Base-by-base conservation (phyloP, 1,140 invertebrate genomes). In the Drosophila lacertosa region DNA sequence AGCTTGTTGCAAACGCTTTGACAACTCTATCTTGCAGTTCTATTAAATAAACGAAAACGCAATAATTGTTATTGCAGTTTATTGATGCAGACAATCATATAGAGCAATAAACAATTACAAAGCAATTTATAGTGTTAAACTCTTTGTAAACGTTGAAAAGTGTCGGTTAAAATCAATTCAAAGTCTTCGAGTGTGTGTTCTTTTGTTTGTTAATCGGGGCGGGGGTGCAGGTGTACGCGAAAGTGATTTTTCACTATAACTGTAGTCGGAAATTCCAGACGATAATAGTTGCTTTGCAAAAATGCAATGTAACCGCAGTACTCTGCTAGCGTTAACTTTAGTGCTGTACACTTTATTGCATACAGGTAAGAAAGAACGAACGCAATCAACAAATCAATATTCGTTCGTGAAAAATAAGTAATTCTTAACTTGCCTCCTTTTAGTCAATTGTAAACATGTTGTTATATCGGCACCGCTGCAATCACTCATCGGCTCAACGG, bases 381-480 rank as follows among this genome's bases (percentile, higher is more conserved):
- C 29, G 7, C 10, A 15, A 48, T 13, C 5, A 29, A 10, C 26
- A 22, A 64, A 68, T 78, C 75, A 53, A 78, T 74, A 59, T 33
- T 29, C 16, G 11, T 1, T 16, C 2, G 26, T 24, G 18, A 9
- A 15, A 55, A 48, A 1, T 45, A 37, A 64, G 53, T 16, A 22
- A 47, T 50, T 26, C 16, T 48, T 24, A 16, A 16, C 35, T 33
- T 18, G 58, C 45, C 13, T 16, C 5, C 2, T 20, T 48, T 44
- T 63, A 89, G 83, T 67, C 42, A 48, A 76, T 55, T 62, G 79
- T 26, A 74, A 73, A 57, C 39, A 66, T 48, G 79, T 91, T 33
- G 57, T 74, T 24, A 73, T 91, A 51, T 70, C 68, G 20, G 66
- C 79, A 2, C 74, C 83, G 4, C 47, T 68, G 11, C 70, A 77